phyloP scores from a whole-genome alignment of 2,797 vertebrate genomes.

The Chrysocyon brachyurus region DNA sequence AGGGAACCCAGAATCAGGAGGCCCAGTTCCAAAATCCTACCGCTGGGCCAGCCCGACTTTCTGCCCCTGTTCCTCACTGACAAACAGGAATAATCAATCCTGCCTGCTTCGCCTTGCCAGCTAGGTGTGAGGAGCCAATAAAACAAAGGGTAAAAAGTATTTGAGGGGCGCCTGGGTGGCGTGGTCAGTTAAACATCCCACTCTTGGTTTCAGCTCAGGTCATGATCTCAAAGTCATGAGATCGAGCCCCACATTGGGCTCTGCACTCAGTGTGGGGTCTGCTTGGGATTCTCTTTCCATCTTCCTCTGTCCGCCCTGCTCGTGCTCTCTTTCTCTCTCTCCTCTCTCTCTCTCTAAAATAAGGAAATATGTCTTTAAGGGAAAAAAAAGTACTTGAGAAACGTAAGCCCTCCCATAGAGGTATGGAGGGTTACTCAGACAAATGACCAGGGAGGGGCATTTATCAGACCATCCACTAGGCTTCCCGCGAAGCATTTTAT shows the following conservation, averaged over 20 bases:
- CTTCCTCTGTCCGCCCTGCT: neutral
- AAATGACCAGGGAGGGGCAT: neutral
- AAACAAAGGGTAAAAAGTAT: neutral
- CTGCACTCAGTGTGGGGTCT: neutral
- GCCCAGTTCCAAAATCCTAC: neutral
- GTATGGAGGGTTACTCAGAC: neutral
- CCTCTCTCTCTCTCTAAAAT: neutral
- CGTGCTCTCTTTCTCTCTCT: neutral
- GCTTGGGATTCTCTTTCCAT: neutral
- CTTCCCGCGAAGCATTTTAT: neutral
- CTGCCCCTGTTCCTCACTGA: neutral
- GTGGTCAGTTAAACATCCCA: rapidly evolving
- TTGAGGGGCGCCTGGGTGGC: neutral
- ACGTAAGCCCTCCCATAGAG: neutral
- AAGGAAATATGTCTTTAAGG: neutral
- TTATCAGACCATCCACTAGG: neutral
- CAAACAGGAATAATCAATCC: neutral
- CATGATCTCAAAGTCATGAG: neutral
- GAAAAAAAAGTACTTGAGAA: neutral
- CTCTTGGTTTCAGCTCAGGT: neutral
- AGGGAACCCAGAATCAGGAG: neutral
- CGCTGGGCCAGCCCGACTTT: neutral
- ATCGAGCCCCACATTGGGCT: neutral
- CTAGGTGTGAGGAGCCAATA: neutral
- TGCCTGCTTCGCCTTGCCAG: neutral